Conservation (phyloP, 2,113 vertebrate genomes). For the Poecile atricapillus region DNA sequence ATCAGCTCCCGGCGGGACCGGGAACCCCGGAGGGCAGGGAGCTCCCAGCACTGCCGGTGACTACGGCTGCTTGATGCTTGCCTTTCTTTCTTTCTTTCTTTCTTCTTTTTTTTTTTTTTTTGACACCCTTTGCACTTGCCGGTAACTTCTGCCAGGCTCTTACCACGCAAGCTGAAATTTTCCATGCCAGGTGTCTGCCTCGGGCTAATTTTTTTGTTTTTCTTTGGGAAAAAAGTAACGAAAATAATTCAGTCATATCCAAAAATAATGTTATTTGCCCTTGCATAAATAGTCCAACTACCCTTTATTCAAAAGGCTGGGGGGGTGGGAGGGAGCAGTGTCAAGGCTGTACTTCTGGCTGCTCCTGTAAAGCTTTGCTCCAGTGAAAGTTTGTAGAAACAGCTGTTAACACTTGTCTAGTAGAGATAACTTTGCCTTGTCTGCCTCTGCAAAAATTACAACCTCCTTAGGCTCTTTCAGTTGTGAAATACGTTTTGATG, state of each 20-base stretch:
- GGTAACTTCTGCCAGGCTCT: neutral
- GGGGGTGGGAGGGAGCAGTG: no score
- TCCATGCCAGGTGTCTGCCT: slow-evolving; percentile 23
- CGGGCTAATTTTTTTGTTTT: neutral
- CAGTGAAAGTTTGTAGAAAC: neutral
- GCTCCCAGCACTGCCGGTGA: neutral
- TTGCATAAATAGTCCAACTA: neutral
- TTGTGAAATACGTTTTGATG: neutral
- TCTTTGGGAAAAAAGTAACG: neutral
- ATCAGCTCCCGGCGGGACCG: neutral
- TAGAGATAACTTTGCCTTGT: neutral
- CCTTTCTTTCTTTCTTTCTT: neutral
- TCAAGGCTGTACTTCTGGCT: neutral
- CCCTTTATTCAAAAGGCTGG: neutral
- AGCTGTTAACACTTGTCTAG: neutral
- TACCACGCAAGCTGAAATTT: neutral
- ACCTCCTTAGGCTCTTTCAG: rapidly evolving
- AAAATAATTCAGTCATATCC: neutral
- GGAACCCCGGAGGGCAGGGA: neutral
- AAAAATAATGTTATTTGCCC: neutral
- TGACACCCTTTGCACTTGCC: neutral
- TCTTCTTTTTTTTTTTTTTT: neutral
- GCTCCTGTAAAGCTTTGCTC: neutral
- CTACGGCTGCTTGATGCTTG: neutral
- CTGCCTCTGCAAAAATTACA: neutral